phyloP scores from a whole-genome alignment of 2,888 invertebrate genomes.

The Stictocephala bisonia region DNA sequence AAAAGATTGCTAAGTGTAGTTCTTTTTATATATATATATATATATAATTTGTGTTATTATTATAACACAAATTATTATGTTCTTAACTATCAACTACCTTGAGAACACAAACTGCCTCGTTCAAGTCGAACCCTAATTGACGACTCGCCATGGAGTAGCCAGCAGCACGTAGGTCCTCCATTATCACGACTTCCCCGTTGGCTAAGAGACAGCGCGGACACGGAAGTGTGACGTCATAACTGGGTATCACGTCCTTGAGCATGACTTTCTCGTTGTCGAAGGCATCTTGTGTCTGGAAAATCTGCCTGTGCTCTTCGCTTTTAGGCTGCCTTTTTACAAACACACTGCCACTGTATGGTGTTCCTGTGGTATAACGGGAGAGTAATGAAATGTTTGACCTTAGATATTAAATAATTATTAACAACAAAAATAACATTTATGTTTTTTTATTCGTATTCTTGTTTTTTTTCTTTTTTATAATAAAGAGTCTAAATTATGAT shows the following conservation, averaged over 20 bases:
- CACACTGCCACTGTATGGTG: constrained; percentile 17
- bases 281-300: not conserved
- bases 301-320: not conserved
- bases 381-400: too few relatives aligned
- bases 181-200: constrained; percentile 12
- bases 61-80: too few relatives aligned
- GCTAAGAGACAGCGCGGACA: constrained; percentile 17
- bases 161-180: constrained; percentile 21
- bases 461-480: too few relatives aligned
- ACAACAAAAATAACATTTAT: too few relatives aligned
- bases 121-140: constrained; percentile 4
- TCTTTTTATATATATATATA: too few relatives aligned
- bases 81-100: constrained; percentile 20
- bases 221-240: constrained; percentile 16
- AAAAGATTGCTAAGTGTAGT: too few relatives aligned
- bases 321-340: constrained; percentile 2
- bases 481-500: too few relatives aligned
- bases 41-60: too few relatives aligned
- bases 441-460: too few relatives aligned
- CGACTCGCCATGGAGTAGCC: constrained; percentile 14
- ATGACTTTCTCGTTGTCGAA: constrained; percentile 34
- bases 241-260: constrained; percentile 13
- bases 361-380: constrained; percentile 4
- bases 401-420: too few relatives aligned
- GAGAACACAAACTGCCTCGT: not conserved